Evolutionary conservation across 2,888 invertebrate genomes (phyloP), one percentile per base, ranked within the genome.

Genomic region (Papilio protenor): DNA sequence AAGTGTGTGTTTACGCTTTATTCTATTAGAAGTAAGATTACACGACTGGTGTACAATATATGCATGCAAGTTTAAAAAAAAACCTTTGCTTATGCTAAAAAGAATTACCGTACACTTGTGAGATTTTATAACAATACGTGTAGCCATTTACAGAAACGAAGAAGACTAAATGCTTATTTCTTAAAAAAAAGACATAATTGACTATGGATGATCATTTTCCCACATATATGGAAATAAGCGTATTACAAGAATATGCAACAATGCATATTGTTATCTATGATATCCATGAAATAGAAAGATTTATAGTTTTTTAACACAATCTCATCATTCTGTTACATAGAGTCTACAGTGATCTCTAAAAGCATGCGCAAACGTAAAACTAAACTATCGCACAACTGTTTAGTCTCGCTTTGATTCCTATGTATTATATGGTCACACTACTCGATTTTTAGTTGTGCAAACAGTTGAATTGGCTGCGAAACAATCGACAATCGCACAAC

Each of bases 91-190:
- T 64, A 45, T 72, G 23, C 14, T 16, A 21, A 33, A 71, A 71
- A 6, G 10, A n/a, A 59, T 76, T 61, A 71, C 71, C n/a, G 76
- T 76, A 76, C 18, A 12, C 12, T 8, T 59, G 55, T 76, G 76
- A 49, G 71, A 76, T 33, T 47, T n/a, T 27, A 71, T n/a, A 76
- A 76, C 76, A 76, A 76, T 76, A 49, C 49, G 1, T 23, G 23
- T 45, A 45, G 6, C 27, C 69, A 23, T 76, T 18, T 76, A 59
- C 16, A 76, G 33, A n/a, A 23, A 45, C 74, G 21, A 21, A 52
- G 11, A n/a, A 12, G 64, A 69, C 66, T 40, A 40, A 66, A 45
- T 12, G n/a, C 21, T 45, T 69, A 33, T 45, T 69, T 14, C n/a
- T 21, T 33, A 40, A 18, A 40, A 40, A n/a, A 64, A 40, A 40